Base-by-base conservation (phyloP, 64 coral and sea anemone species). In the Pocillopora damicornis region DNA sequence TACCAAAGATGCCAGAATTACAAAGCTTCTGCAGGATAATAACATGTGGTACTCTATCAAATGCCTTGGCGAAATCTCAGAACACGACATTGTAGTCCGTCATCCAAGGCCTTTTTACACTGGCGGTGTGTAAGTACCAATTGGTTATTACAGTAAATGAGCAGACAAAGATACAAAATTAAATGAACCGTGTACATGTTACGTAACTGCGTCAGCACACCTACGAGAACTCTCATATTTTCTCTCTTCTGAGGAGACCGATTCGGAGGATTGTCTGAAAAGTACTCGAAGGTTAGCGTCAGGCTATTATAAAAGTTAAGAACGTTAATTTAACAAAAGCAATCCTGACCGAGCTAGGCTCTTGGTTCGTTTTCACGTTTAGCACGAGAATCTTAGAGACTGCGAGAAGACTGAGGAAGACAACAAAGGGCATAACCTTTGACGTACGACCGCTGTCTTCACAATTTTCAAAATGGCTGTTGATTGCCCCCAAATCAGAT, bases 211-310 rank as follows among this genome's bases (percentile, higher is more conserved):
- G 1, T 60, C 11, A 62, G 77, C 86, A 14, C 36, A 91, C 90
- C 90, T 37, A 91, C 74, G 18, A 91, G 74, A 76, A 91, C 83
- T 51, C 74, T 79, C 90, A 91, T 91, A 15, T 75, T 45, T 20
- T 84, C 62, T 82, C 35, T 78, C 35, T 25, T 74, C 13, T 51
- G 74, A 82, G 15, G 4, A 56, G 62, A 67, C 36, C 20, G 23
- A 17, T 18, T 13, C 15, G 10, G 9, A 67, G 63, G 17, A 16
- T 45, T 2, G 36, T 42, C 36, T 67, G 12, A 67, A 45, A 9
- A 45, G 56, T n/a, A 60, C 60, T 30, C 60, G 22, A 1, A 1
- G 42, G 75, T 5, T 18, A 18, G 18, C 14, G 7, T 15, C 18
- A 4, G 75, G 15, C 15, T 56, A 75, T 37, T 64, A 22, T 25